A percentile compares a stretch with the other conserved stretches of the same genome.
phyloP scores from a whole-genome alignment of 2,888 invertebrate species.

The Deroplatys truncata region DNA sequence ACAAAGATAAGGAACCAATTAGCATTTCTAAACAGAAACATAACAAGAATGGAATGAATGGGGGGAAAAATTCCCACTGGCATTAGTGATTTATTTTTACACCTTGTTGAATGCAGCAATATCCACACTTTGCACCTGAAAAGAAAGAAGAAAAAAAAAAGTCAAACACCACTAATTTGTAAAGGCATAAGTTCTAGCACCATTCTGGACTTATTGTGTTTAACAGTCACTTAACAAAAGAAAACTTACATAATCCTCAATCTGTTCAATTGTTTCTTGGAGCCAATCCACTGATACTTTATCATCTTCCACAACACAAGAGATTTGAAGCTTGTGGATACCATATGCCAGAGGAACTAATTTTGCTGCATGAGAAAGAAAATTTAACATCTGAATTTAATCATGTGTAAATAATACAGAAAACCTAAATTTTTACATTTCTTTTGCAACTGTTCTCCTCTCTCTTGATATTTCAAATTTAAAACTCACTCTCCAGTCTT shows the following conservation, averaged over 20 bases:
- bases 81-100: slow-evolving; percentile 44
- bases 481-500: neutral
- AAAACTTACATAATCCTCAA: slow-evolving; percentile 71
- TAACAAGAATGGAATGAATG: neutral
- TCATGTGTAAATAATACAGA: neutral
- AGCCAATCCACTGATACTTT: slow-evolving; percentile 87
- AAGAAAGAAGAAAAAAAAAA: slow-evolving; percentile 33
- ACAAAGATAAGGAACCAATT: neutral
- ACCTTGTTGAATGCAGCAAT: slow-evolving; percentile 95
- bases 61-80: neutral
- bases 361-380: slow-evolving; percentile 57
- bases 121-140: slow-evolving; percentile 82
- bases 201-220: neutral
- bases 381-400: neutral
- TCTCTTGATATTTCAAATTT: no score
- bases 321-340: slow-evolving; percentile 87
- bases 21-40: neutral
- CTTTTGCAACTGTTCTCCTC: no score
- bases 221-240: neutral
- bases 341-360: slow-evolving; percentile 88
- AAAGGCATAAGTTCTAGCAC: neutral
- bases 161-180: no score
- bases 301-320: slow-evolving; percentile 93
- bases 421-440: no score
- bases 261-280: slow-evolving; percentile 77